Evolutionary conservation across 2,888 invertebrate species (phyloP).

Genomic region (Trachelus troglodyta): DNA sequence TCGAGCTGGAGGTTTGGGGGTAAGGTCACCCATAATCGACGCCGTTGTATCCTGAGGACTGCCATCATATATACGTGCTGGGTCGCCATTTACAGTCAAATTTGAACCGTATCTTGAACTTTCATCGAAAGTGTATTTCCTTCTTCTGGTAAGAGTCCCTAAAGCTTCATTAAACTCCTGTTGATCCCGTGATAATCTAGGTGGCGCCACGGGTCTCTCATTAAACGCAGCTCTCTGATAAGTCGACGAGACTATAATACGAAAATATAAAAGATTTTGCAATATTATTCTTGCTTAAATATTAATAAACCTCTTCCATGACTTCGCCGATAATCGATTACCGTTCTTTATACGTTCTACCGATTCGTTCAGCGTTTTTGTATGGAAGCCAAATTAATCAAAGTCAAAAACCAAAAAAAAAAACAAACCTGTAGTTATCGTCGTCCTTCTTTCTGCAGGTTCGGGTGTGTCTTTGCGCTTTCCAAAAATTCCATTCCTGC

Average conservation of each 20-base stretch:
- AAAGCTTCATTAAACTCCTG: slow-evolving; percentile 59
- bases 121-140: slow-evolving; percentile 56
- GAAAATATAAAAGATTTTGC: too few species aligned
- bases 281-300: too few species aligned
- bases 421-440: slow-evolving; percentile 53
- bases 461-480: slow-evolving; percentile 50
- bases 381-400: too few species aligned
- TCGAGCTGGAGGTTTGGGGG: slow-evolving; percentile 58
- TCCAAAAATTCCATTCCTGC: slow-evolving; percentile 58
- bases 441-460: slow-evolving; percentile 44
- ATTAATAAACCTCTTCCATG: too few species aligned
- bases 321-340: too few species aligned
- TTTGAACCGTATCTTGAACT: slow-evolving; percentile 49
- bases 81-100: slow-evolving; percentile 54
- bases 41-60: slow-evolving; percentile 52
- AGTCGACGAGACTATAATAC: slow-evolving; percentile 48
- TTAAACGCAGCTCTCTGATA: slow-evolving; percentile 44
- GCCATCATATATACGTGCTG: slow-evolving; percentile 50
- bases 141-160: slow-evolving; percentile 54
- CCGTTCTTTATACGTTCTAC: too few species aligned
- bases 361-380: too few species aligned
- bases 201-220: slow-evolving; percentile 38
- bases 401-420: neutral
- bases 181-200: slow-evolving; percentile 49
- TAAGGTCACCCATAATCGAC: slow-evolving; percentile 53